These are phyloP conservation scores for Conomelus anceps DNA, from an alignment of 2,888 invertebrate species.

Conservation along the genomic window DNA sequence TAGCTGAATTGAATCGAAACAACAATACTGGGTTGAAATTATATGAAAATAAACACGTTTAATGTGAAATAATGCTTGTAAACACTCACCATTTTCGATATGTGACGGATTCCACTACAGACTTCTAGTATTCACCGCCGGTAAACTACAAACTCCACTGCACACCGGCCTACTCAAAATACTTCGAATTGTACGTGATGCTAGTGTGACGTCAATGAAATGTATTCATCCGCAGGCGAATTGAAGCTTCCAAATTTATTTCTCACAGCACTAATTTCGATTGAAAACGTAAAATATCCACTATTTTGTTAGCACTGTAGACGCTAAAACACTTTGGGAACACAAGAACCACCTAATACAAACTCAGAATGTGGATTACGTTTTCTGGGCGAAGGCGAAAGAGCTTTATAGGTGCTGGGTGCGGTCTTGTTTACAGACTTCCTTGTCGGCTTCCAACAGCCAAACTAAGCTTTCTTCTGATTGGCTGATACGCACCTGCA, in stretches of 20 bases:
- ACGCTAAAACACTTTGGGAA: conserved; percentile 14
- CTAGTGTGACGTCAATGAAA: conserved; percentile 32
- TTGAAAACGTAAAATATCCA: conserved; percentile 1
- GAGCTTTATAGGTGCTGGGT: conserved; percentile 61
- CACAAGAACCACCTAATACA: conserved; percentile 23
- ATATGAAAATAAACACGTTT: not conserved
- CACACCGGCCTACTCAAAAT: conserved; percentile 34
- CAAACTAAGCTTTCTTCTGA: conserved; percentile 54
- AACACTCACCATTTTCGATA: conserved; percentile 24
- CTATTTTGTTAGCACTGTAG: conserved; percentile 3
- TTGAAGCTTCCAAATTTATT: conserved; percentile 19
- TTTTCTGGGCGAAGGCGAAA: conserved; percentile 55
- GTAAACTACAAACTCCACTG: conserved; percentile 33
- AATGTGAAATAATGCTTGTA: not conserved
- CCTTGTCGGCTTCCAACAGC: conserved; percentile 44
- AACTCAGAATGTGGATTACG: conserved; percentile 42
- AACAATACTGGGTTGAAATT: not conserved
- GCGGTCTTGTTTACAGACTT: conserved; percentile 65
- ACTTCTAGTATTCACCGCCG: conserved; percentile 34
- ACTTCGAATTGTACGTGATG: conserved; percentile 33
- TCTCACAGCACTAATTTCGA: conserved; percentile 17
- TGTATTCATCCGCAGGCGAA: conserved; percentile 33
- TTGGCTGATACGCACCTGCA: conserved; percentile 50
- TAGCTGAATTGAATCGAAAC: not conserved
- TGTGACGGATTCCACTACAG: conserved; percentile 26